Evolutionary conservation across 2,113 vertebrate genomes (phyloP), one percentile per base, ranked within the genome.

Genomic region (Plecturocebus donacophilus): DNA sequence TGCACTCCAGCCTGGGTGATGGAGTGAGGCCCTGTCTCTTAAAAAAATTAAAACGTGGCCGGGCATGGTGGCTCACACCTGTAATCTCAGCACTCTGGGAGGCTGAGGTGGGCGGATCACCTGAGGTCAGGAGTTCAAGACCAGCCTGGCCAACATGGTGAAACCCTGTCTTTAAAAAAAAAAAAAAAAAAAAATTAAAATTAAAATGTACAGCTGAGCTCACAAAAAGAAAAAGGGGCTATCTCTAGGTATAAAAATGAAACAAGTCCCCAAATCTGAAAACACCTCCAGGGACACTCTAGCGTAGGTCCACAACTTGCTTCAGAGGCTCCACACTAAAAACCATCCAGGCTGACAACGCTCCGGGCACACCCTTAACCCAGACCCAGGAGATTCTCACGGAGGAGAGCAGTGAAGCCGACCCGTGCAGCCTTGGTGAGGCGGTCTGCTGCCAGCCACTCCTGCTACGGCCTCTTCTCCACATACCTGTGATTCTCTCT

Each of bases 381-480:
- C 66, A 19, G 47, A 25, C 27, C 19, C 61, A 16, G 45, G 40
- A 21, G 58, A 35, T 5, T 9, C 83, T 16, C 8, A 49, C 13
- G 3, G 8, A 32, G 42, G 27, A 47, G 42, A 30, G 75, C 27
- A 19, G 61, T 14, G 61, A 64, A 64, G 61, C 27, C 8, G 2
- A 32, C 16, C 7, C 2, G 4, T 2, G 13, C n/a, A 14, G 49
- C 32, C 0, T 13, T 10, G 20, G 7, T 13, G 47, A 21, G 19
- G 2, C 17, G 2, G 42, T 17, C 27, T 47, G 42, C 32, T n/a
- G 16, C 32, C 7, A 19, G 32, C 32, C 32, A 17, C 6, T 35
- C 30, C 66, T 19, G 30, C 42, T 47, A 9, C 2, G 42, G 10
- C 8, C 30, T 19, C 42, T 47, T 8, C 7, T 16, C 23, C 13